phyloP scores from a whole-genome alignment of 2,888 invertebrate species.

The Amphipyra tragopoginis region DNA sequence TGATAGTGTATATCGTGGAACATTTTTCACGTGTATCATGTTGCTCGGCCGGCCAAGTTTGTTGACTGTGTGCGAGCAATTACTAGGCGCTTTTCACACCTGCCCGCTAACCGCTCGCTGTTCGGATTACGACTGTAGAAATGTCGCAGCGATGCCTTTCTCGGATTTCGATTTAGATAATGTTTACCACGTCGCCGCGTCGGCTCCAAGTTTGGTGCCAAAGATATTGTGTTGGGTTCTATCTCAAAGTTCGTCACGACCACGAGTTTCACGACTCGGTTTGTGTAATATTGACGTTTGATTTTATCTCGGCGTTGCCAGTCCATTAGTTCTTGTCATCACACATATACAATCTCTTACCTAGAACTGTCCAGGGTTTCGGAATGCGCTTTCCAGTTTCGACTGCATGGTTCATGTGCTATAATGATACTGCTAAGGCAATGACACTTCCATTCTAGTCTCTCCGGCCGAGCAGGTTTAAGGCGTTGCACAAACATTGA shows the following conservation, averaged over 20 bases:
- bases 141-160: slow-evolving; percentile 77
- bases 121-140: slow-evolving; percentile 74
- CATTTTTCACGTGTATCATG: slow-evolving; percentile 36
- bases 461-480: slow-evolving; percentile 10
- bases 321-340: slow-evolving; percentile 59
- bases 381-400: slow-evolving; percentile 29
- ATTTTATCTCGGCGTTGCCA: slow-evolving; percentile 62
- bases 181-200: slow-evolving; percentile 49
- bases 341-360: slow-evolving; percentile 44
- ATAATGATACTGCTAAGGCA: slow-evolving; percentile 28
- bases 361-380: slow-evolving; percentile 26
- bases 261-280: slow-evolving; percentile 44
- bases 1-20: slow-evolving; percentile 17
- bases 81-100: slow-evolving; percentile 85
- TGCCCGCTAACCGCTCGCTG: slow-evolving; percentile 76
- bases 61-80: slow-evolving; percentile 77
- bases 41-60: slow-evolving; percentile 48
- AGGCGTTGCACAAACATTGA: slow-evolving; percentile 27
- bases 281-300: slow-evolving; percentile 64
- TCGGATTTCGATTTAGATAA: slow-evolving; percentile 64
- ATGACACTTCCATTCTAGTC: slow-evolving; percentile 20
- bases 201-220: slow-evolving; percentile 59
- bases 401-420: slow-evolving; percentile 23
- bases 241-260: slow-evolving; percentile 65
- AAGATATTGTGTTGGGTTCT: slow-evolving; percentile 55